Percentiles rank a stretch among this genome's conserved stretches.
Evolutionary conservation across 2,113 vertebrate genomes (phyloP).

Genomic region (Gopherus evgoodei): DNA sequence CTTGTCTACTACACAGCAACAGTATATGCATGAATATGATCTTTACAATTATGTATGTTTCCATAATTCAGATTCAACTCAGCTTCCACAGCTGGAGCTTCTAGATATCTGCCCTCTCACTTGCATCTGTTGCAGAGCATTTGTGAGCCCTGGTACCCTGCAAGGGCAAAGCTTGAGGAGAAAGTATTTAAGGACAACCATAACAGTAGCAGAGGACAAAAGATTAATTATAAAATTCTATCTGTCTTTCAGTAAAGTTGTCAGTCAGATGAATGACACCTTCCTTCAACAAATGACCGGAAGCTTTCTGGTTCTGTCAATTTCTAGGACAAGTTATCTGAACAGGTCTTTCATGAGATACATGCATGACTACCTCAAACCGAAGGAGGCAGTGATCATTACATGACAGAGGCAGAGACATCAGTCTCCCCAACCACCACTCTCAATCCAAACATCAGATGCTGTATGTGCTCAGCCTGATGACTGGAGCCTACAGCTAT

Average conservation of each 20-base stretch:
- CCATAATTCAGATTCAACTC: background rate
- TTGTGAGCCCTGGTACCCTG: background rate
- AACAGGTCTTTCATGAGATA: background rate
- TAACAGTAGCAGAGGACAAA: background rate
- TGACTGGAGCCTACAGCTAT: background rate
- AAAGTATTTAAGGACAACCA: background rate
- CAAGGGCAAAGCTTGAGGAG: background rate
- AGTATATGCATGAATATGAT: background rate
- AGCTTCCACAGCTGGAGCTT: background rate
- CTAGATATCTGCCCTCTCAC: background rate
- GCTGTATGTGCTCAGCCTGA: background rate
- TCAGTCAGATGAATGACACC: background rate
- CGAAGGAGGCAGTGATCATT: background rate
- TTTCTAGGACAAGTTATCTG: background rate
- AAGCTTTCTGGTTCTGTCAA: background rate
- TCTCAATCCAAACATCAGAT: rapidly evolving
- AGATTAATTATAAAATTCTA: background rate
- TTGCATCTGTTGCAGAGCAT: background rate
- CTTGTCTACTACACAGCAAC: background rate
- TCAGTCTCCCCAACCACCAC: rapidly evolving
- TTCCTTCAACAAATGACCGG: background rate
- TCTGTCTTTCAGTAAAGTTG: background rate
- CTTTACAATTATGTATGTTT: background rate
- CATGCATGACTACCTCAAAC: background rate
- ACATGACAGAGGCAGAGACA: background rate